A percentile compares a stretch with the other conserved stretches of the same genome.
Evolutionary conservation across 2,797 vertebrate genomes (phyloP).

Genomic region (Helarctos malayanus): DNA sequence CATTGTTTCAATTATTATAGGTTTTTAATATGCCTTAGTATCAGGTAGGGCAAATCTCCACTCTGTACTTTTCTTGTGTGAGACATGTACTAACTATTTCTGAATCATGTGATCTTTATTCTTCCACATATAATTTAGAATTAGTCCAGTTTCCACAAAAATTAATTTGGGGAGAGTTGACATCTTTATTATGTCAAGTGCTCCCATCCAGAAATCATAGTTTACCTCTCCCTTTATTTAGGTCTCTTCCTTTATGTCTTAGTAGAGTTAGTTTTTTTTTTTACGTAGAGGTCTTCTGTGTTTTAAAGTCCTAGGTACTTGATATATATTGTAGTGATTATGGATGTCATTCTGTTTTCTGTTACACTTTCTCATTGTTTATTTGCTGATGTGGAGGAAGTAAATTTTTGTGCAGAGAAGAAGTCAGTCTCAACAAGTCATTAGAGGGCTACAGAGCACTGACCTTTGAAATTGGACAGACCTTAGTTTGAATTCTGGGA

Average conservation of each 20-base stretch:
- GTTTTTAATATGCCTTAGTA: slow-evolving; percentile 58
- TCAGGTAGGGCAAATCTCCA: neutral
- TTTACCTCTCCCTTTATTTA: slow-evolving; percentile 63
- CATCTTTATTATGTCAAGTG: slow-evolving; percentile 23
- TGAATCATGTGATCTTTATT: neutral
- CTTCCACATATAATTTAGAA: slow-evolving; percentile 45
- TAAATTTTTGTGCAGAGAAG: slow-evolving; percentile 49
- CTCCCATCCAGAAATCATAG: slow-evolving; percentile 44
- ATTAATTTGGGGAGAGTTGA: neutral
- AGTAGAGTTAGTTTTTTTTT: slow-evolving; percentile 57
- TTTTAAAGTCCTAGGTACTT: slow-evolving; percentile 42
- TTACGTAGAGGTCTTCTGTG: neutral
- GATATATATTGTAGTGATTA: slow-evolving; percentile 14
- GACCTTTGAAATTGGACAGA: slow-evolving; percentile 44
- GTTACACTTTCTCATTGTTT: slow-evolving; percentile 34
- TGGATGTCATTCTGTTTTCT: neutral
- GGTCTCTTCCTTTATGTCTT: slow-evolving; percentile 18
- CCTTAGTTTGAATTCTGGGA: slow-evolving; percentile 38
- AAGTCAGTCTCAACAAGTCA: slow-evolving; percentile 13
- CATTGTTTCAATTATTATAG: slow-evolving; percentile 47
- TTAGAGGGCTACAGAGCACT: neutral
- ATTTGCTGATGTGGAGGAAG: slow-evolving; percentile 9
- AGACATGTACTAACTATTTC: slow-evolving; percentile 42
- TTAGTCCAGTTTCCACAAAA: slow-evolving; percentile 21
- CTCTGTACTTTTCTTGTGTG: slow-evolving; percentile 47